Evolutionary conservation across 2,797 vertebrate species (phyloP), one percentile per base, ranked within the genome.

Genomic region (Kryptolebias ocellatus): DNA sequence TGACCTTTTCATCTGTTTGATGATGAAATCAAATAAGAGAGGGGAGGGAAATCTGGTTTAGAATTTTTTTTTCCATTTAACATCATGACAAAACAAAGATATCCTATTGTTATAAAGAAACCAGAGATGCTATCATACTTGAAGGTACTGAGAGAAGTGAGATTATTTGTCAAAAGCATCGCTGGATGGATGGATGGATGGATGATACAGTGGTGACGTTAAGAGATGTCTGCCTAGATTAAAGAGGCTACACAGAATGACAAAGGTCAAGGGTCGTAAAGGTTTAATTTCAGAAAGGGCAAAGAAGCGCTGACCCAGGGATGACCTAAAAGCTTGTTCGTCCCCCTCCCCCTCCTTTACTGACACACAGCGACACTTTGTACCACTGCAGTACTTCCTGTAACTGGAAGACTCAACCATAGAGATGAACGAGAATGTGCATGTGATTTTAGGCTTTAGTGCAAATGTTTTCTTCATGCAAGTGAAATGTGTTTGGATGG

Each of bases 201-300:
- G 63, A 68, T 64, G 70, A 75, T 5, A 24, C 4, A 51, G 39
- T 37, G 44, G 44, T 6, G 64, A 78, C 56, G 37, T 54, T 2
- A 44, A 62, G 52, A 79, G 31, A 81, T 51, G 60, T 49, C 77
- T 77, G 42, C 72, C 6, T 58, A 67, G 84, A 84, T 67, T 83
- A 64, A 74, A 78, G 76, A 58, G 62, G 78, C 60, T 63, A 27
- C 50, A 57, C 4, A 47, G 76, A 72, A 78, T 51, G 66, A 76
- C 56, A 64, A 29, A 12, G 74, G 80, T 84, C 83, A 85, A 65
- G 57, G 69, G 79, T 81, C 80, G 71, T 74, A 85, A 79, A 87
- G 73, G 83, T 82, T 90, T 86, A 67, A 89, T 87, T 87, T 90
- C 70, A 78, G 64, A 31, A 76, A 79, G 84, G 83, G 62, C 76